Evolutionary conservation across 2,797 vertebrate genomes (phyloP), one percentile per base, ranked within the genome.

Genomic region (Pseudopleuronectes americanus): DNA sequence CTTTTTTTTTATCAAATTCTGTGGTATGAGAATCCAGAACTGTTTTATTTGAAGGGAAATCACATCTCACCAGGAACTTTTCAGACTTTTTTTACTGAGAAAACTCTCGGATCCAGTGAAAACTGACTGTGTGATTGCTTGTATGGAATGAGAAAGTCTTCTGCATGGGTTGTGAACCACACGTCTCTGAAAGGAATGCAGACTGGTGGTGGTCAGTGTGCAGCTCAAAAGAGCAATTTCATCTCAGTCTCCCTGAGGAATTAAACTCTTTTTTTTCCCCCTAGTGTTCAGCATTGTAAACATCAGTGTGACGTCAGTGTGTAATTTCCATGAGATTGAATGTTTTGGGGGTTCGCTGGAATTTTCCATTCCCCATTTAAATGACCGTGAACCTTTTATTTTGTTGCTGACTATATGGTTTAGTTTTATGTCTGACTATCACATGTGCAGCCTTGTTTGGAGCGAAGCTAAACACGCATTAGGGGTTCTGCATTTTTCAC

Each of bases 401-500:
- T 71, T 81, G 73, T 65, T 75, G 66, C 69, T 33, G 59, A 54
- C 26, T 71, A 21, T 60, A 41, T 22, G 57, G 52, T 74, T 60
- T 52, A 33, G 74, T 24, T 33, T 81, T 53, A 48, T 53, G 51
- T 78, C 65, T 33, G 75, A 55, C 71, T 54, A 28, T 73, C 54
- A 1, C 49, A 21, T 64, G 64, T 6, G 1, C 23, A 71, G 58
- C 23, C 57, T 45, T 77, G 78, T 84, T 84, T 84, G 70, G 53
- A 71, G 63, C 63, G 54, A 69, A 80, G 60, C 64, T 70, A 73
- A 79, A 86, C 81, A 51, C 62, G 57, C 58, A 56, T 79, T 67
- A 67, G 65, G 57, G 38, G 47, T 21, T 65, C 64, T 74, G 70
- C 70, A 65, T 67, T 60, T 65, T 59, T 80, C 59, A 71, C 74